Percentiles rank a stretch among this genome's conserved stretches.
Conservation (phyloP, 2,113 vertebrate genomes). For the Cnemophilus loriae region DNA sequence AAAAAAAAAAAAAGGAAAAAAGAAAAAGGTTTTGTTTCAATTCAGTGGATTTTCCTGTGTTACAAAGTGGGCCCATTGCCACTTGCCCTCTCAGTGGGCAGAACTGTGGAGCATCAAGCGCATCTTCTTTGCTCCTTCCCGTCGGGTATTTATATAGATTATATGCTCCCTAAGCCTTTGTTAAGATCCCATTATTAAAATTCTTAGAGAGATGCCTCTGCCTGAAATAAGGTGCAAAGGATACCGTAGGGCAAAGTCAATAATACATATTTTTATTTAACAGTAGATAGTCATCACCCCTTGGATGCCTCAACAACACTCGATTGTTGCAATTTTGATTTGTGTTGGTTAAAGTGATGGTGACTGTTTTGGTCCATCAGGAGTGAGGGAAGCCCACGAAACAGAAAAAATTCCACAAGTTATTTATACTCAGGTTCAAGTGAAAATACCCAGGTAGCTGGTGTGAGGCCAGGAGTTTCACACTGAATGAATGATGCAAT, state of each 20-base stretch:
- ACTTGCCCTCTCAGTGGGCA: background rate
- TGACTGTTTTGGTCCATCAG: background rate
- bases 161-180: background rate
- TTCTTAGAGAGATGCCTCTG: background rate
- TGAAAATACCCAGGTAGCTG: background rate
- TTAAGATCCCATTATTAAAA: background rate
- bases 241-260: too few species aligned
- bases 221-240: background rate
- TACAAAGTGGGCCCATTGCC: background rate
- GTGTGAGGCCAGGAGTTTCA: background rate
- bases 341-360: background rate
- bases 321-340: background rate
- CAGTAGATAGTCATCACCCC: background rate
- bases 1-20: background rate
- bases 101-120: background rate
- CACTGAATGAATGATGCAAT: fast-evolving
- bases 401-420: background rate
- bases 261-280: background rate
- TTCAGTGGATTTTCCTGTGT: background rate
- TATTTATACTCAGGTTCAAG: fast-evolving
- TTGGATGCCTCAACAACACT: background rate
- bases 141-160: background rate
- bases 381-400: background rate
- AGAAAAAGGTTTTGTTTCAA: background rate
- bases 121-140: background rate